phyloP scores from a whole-genome alignment of 2,888 invertebrate genomes.

The Dascillus cervinus region DNA sequence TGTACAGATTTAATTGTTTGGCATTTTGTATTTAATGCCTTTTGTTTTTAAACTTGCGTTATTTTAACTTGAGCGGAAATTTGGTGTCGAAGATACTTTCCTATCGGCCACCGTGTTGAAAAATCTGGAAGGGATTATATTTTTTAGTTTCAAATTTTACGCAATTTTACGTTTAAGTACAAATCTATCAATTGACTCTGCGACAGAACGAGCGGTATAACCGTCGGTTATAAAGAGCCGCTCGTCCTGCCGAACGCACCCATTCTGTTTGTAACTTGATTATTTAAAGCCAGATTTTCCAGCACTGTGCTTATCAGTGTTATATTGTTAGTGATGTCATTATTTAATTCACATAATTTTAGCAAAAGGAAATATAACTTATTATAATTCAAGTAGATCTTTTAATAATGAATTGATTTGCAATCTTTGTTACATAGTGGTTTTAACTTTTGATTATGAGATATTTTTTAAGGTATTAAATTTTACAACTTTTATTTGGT shows the following conservation, averaged over 20 bases:
- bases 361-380: slow-evolving; percentile 16
- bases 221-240: too few relatives aligned
- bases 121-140: slow-evolving; percentile 6
- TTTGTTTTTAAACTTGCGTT: slow-evolving; percentile 16
- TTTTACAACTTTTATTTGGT: slow-evolving; percentile 13
- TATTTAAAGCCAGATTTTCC: slow-evolving; percentile 9
- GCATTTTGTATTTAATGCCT: slow-evolving; percentile 33
- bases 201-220: too few relatives aligned
- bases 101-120: slow-evolving; percentile 8
- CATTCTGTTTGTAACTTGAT: too few relatives aligned
- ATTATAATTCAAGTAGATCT: slow-evolving; percentile 18
- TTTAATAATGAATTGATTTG: slow-evolving; percentile 17
- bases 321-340: slow-evolving; percentile 21
- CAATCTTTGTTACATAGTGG: slow-evolving; percentile 10
- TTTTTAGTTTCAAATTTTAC: not conserved
- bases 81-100: slow-evolving; percentile 13
- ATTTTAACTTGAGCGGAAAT: slow-evolving; percentile 14
- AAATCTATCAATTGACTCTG: too few relatives aligned
- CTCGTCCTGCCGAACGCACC: too few relatives aligned
- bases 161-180: slow-evolving; percentile 1
- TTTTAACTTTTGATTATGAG: slow-evolving; percentile 13
- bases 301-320: slow-evolving; percentile 15
- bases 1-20: slow-evolving; percentile 40
- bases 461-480: slow-evolving; percentile 16
- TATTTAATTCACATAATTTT: slow-evolving; percentile 17